Conservation (phyloP, 2,113 vertebrate species). For the Brachypteracias leptosomus region DNA sequence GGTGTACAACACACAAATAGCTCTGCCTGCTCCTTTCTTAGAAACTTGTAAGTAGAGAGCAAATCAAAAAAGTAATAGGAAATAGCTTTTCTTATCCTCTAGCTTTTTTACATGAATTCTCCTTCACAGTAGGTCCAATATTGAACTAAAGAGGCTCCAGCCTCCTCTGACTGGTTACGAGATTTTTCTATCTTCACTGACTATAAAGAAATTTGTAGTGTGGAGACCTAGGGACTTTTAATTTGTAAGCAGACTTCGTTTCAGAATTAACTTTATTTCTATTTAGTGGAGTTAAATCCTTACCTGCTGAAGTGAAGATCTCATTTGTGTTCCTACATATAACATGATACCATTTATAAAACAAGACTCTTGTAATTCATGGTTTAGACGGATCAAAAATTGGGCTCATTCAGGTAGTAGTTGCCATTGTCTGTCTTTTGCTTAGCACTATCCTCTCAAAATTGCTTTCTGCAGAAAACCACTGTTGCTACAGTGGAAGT, state of each 20-base stretch:
- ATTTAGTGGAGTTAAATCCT: background rate
- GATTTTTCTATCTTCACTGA: background rate
- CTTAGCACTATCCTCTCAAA: background rate
- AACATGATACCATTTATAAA: background rate
- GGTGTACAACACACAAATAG: background rate
- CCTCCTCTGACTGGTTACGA: background rate
- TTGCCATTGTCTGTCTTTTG: background rate
- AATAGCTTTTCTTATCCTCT: background rate
- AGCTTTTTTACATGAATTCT: background rate
- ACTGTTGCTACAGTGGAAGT: background rate
- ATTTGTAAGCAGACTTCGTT: background rate
- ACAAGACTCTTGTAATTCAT: background rate
- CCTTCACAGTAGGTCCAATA: background rate
- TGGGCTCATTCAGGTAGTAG: background rate
- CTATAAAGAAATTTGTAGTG: background rate
- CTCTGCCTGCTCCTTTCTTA: background rate
- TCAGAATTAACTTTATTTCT: background rate
- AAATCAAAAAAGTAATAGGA: background rate
- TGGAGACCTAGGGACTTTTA: background rate
- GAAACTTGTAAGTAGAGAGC: background rate
- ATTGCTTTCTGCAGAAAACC: background rate
- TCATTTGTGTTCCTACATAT: background rate
- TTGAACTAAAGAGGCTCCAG: background rate
- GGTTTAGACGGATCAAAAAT: background rate
- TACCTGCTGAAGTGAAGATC: background rate